Base-by-base conservation (phyloP, 1,140 invertebrate genomes). In the Megalopta genalis region DNA sequence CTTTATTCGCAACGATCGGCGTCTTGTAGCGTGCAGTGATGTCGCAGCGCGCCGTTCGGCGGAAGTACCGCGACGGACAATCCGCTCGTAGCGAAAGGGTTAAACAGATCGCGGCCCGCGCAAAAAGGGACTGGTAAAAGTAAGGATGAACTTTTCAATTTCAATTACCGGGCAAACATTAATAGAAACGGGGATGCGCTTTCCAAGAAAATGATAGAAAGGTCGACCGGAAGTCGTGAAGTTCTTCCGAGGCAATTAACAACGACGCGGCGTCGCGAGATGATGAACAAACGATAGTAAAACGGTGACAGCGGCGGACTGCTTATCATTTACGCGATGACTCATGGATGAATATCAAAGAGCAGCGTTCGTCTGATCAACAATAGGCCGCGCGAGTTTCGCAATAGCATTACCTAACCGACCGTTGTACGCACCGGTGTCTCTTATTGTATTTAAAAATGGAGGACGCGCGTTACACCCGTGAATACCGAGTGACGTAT, bases 381-480 rank as follows among this genome's bases (percentile, higher is more conserved):
- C 27, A 18, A 62, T 70, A 70, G 39, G 27, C 65, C 39, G 46
- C 46, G 37, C 67, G 52, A 46, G 67, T 81, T 81, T 81, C 80
- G 80, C 75, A 81, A 77, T 37, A 21, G 52, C 52, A 37, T 81
- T 81, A 71, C 62, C 25, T 65, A 81, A 77, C 57, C 37, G 25
- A 37, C 66, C 46, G 37, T 25, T 52, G 57, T 37, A 18, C 57
- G 46, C 14, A 18, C 46, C 67, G 59, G 42, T 63, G 72, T 57
- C n/a, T 57, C 25, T 66, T 60, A 77, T 77, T 77, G 74, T 77
- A 71, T 81, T 77, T 77, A 81, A 77, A 81, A 77, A 81, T 65
- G 67, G 67, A 71, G 60, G 62, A 71, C 60, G 54, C 62, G 67
- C 75, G 60, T 18, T 23, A 27, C 46, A 57, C 14, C 14, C 59